These are phyloP conservation scores for Platyscapa corneri DNA, from an alignment of 1,140 invertebrate species.

Conservation along the genomic window DNA sequence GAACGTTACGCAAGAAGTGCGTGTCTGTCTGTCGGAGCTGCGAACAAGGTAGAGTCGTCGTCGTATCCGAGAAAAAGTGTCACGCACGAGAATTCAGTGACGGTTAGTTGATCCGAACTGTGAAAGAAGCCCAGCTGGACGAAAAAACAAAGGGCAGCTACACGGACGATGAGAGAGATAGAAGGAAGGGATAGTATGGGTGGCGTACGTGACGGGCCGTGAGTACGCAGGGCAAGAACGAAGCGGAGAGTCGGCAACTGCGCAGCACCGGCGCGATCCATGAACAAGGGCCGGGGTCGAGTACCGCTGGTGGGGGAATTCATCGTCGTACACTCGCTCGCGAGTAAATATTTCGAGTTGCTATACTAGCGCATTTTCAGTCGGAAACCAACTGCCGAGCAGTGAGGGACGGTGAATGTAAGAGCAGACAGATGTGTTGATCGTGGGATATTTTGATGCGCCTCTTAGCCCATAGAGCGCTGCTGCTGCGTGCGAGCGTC, in stretches of 20 bases:
- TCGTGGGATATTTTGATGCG: slow-evolving; percentile 69
- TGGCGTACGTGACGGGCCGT: slow-evolving; percentile 61
- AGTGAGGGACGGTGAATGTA: slow-evolving; percentile 72
- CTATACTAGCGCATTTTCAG: slow-evolving; percentile 61
- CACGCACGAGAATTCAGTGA: too few species aligned
- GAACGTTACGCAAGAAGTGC: too few species aligned
- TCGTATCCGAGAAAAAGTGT: too few species aligned
- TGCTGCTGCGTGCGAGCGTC: slow-evolving; percentile 64
- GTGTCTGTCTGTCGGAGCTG: too few species aligned
- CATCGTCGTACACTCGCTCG: background rate
- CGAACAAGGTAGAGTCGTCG: too few species aligned
- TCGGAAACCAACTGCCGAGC: slow-evolving; percentile 75
- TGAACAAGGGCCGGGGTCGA: slow-evolving; percentile 2
- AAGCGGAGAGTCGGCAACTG: slow-evolving; percentile 15
- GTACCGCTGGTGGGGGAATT: background rate
- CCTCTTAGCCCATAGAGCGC: slow-evolving; percentile 68
- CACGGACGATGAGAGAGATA: too few species aligned
- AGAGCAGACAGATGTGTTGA: slow-evolving; percentile 71
- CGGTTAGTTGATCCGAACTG: too few species aligned
- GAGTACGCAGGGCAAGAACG: slow-evolving; percentile 25
- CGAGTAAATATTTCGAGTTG: slow-evolving; percentile 29
- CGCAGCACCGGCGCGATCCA: slow-evolving; percentile 11
- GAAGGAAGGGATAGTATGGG: background rate
- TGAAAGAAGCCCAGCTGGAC: too few species aligned
- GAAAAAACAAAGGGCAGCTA: too few species aligned